Evolutionary conservation across 2,888 invertebrate species (phyloP).

Genomic region (Rhimphoctona megacephalus): DNA sequence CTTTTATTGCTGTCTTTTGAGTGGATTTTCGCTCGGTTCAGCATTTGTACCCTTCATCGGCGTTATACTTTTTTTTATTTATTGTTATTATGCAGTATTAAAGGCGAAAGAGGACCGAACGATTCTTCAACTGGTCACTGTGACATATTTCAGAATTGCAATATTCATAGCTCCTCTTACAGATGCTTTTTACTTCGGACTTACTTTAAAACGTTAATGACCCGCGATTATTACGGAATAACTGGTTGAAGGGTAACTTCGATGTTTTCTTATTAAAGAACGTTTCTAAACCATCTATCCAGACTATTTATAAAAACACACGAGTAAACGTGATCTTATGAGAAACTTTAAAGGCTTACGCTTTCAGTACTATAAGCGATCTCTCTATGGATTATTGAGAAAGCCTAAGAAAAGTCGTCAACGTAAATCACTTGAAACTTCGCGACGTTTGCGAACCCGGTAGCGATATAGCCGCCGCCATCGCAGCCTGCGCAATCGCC

Average conservation of each 20-base stretch:
- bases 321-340: constrained; percentile 22
- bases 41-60: constrained; percentile 68
- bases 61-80: constrained; percentile 68
- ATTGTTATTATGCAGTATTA: constrained; percentile 67
- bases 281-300: not conserved
- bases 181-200: not conserved
- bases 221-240: not conserved
- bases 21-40: constrained; percentile 30
- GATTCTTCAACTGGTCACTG: constrained; percentile 1
- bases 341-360: constrained; percentile 7
- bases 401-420: constrained; percentile 50
- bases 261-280: constrained; percentile 21
- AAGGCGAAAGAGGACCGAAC: constrained; percentile 47
- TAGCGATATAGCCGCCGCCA: constrained; percentile 47
- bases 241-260: not conserved
- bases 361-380: not conserved
- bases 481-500: constrained; percentile 55
- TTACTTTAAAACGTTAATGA: not conserved
- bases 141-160: not conserved
- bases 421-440: constrained; percentile 64
- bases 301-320: constrained; percentile 29
- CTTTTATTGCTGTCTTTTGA: constrained; percentile 1
- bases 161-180: not conserved
- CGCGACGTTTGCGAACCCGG: constrained; percentile 69
- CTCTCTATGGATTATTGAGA: not conserved